Evolutionary conservation across 2,888 invertebrate species (phyloP), one percentile per base, ranked within the genome.

Genomic region (Lingula anatina): DNA sequence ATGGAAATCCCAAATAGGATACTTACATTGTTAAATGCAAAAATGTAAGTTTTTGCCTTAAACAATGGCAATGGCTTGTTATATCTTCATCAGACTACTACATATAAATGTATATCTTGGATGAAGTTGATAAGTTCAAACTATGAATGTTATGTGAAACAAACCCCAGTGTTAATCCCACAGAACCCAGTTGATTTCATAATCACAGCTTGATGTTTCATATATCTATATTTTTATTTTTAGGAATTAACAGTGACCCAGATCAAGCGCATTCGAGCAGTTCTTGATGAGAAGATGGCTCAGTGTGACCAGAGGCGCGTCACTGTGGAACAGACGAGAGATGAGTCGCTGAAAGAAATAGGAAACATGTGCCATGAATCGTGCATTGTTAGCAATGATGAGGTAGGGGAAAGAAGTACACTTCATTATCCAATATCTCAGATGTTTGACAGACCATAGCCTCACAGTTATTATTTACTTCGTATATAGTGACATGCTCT

Each of bases 381-480:
- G 0, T 96, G 96, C 1, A 93, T 93, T 1, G 85, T 99, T n/a
- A 93, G 92, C 75, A 87, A 95, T 74, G 85, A 99, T 76, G 99
- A 99, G 77, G 80, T 80, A 57, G 25, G n/a, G n/a, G n/a, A n/a
- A n/a, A n/a, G n/a, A n/a, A n/a, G n/a, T n/a, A n/a, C n/a, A n/a
- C n/a, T n/a, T n/a, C n/a, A n/a, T n/a, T n/a, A n/a, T n/a, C n/a
- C n/a, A n/a, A n/a, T n/a, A n/a, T n/a, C n/a, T n/a, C n/a, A n/a
- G n/a, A n/a, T n/a, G n/a, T n/a, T n/a, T n/a, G n/a, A n/a, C n/a
- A n/a, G n/a, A n/a, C n/a, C n/a, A n/a, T n/a, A n/a, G n/a, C n/a
- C n/a, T n/a, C n/a, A n/a, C n/a, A n/a, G n/a, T n/a, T n/a, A n/a
- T n/a, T n/a, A n/a, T n/a, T n/a, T n/a, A n/a, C n/a, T n/a, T n/a